Evolutionary conservation across 2,888 invertebrate genomes (phyloP).

Genomic region (Odiellus spinosus): DNA sequence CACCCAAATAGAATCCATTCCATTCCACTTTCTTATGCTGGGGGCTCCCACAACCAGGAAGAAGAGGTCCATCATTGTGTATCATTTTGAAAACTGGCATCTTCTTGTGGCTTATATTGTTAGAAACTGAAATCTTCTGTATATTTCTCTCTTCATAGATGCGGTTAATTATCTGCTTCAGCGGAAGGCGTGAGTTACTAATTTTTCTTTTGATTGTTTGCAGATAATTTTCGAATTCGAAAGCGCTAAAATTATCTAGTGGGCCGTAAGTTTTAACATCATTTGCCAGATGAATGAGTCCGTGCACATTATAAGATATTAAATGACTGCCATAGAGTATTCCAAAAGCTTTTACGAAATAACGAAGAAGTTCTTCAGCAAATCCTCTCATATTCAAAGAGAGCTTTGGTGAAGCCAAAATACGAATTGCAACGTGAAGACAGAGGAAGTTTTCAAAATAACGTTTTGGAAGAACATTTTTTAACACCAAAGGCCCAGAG

Average conservation of each 20-base stretch:
- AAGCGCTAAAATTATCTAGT: conserved; percentile 19
- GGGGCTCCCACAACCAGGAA: background rate
- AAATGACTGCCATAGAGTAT: conserved; percentile 18
- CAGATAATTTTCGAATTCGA: conserved; percentile 21
- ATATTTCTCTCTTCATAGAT: background rate
- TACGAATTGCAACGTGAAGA: conserved; percentile 17
- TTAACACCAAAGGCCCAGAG: conserved; percentile 21
- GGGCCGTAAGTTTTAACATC: conserved; percentile 20
- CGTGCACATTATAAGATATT: conserved; percentile 23
- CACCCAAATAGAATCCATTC: background rate
- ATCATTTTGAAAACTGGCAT: background rate
- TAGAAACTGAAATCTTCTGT: too few relatives aligned
- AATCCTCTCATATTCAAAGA: too few relatives aligned
- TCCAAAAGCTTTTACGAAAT: conserved; percentile 18
- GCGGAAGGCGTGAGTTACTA: background rate
- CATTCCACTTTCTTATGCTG: background rate
- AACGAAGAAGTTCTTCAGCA: background rate
- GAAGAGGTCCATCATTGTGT: background rate
- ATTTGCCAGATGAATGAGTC: conserved; percentile 20
- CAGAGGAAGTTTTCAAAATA: conserved; percentile 20
- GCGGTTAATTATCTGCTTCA: background rate
- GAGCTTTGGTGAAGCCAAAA: conserved; percentile 9
- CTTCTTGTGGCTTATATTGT: background rate
- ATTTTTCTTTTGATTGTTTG: conserved; percentile 16
- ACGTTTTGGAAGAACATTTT: conserved; percentile 10